Base-by-base conservation (phyloP, 1,140 invertebrate genomes). In the Melitaea cinxia region DNA sequence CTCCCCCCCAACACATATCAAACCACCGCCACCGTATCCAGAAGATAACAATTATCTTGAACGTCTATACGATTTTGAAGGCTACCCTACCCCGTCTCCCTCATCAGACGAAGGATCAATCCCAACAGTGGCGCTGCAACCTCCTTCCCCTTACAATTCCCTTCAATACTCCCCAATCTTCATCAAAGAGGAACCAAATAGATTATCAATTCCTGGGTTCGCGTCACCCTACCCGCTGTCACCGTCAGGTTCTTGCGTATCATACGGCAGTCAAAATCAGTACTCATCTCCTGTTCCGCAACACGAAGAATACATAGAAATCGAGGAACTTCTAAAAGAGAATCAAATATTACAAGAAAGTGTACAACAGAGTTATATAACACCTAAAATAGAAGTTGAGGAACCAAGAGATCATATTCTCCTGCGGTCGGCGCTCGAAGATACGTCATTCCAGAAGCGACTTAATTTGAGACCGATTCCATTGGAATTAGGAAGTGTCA, bases 391-490 rank as follows among this genome's bases (percentile, higher is more conserved):
- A 54, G 91, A 92, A 77, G 64, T 89, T 12, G 88, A 89, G 37
- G 84, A 89, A 35, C 92, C 92, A 45, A 92, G 93, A 75, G 95
- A 96, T 81, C 95, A 97, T 82, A 94, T 95, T 71, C 88, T 97
- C 23, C 83, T 97, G n/a, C 91, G 96, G 15, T 95, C 96, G 79
- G 96, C 95, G 49, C 85, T 97, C 14, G 93, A 95, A 78, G 96
- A 97, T 75, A 97, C 95, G 0, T 94, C 94, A 53, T 97, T 97
- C 80, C 96, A 97, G 84, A 94, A 94, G 80, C 94, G 95, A 72
- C 95, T 95, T 78, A 96, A 96, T 80, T 91, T 96, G 64, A 94
- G 93, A 86, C 95, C 95, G 0, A 91, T 97, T 39, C 94, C 93
- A 50, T 83, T 91, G 67, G 87, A 88, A 63, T 69, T 90, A 61